Base-by-base conservation (phyloP, 2,888 invertebrate genomes). In the Coronaproctus castanopsis region DNA sequence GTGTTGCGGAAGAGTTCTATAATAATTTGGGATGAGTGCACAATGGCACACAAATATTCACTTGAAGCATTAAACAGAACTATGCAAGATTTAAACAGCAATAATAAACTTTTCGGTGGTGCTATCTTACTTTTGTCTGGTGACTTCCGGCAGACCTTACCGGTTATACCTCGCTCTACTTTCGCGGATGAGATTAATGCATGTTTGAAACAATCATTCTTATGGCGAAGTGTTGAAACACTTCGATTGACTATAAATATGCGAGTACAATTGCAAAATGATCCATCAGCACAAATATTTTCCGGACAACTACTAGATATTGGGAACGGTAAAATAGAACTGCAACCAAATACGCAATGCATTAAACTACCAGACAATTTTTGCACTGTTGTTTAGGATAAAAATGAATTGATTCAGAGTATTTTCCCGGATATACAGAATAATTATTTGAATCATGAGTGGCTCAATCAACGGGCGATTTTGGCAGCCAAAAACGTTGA, bases 381-480 rank as follows among this genome's bases (percentile, higher is more conserved):
- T 62, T 66, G 67, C 67, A 66, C 61, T 53, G 57, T 65, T 50
- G 23, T 62, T 59, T 53, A 61, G 54, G 57, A 61, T 21, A 54
- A 63, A 63, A 57, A 66, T 63, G 54, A 52, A 57, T 62, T 67
- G 24, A 66, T 67, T 66, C 63, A 66, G 21, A 22, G 57, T n/a
- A 66, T 66, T 59, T 66, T 67, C 61, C 64, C 65, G 54, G 64
- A 68, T 65, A 55, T 64, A 64, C 65, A 60, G 57, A 64, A 57
- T 57, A 54, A 68, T 24, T 67, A 67, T 61, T 56, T 58, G 53
- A 66, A 68, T 65, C 64, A 66, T 66, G 61, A 61, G 56, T 68
- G 67, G 67, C 65, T 70, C 14, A 48, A 59, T 57, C 65, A 69
- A 65, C 57, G 68, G 61, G 67, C 67, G 3, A 69, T 70, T 65